Evolutionary conservation across 2,888 invertebrate genomes (phyloP), one percentile per base, ranked within the genome.

Genomic region (Eledone cirrhosa): DNA sequence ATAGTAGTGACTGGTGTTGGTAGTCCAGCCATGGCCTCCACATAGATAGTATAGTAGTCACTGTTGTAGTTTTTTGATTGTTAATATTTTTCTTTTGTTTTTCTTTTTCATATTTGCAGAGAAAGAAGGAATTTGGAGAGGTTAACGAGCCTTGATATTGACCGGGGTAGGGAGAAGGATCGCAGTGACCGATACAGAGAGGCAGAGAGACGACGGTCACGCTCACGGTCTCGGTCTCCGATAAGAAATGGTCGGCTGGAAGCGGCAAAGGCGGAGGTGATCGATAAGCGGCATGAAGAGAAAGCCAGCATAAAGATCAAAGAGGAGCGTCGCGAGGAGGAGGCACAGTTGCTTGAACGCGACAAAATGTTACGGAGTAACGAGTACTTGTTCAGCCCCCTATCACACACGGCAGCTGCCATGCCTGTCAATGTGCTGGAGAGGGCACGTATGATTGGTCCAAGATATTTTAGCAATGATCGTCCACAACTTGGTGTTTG

Each of bases 221-320:
- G 87, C 16, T 85, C 87, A 53, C 77, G 88, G 78, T 88, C 88
- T 76, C 79, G 87, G 31, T 88, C 87, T 41, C 88, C 87, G 1
- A 81, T 87, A 77, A 82, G 87, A 69, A 87, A 87, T 81, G 87
- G 87, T 13, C 82, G 87, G 31, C 77, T 86, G 53, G 87, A 87
- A 78, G 82, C 83, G 48, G 79, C 79, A 48, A 88, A 88, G 79
- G 81, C 84, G 7, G 87, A 87, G 47, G 69, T 82, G 31, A 83
- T 83, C 74, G 85, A 86, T 53, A 80, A 85, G 27, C 82, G 85
- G n/a, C 80, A 80, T 72, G 85, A 86, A 0, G 86, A 87, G 22
- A 83, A 82, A 69, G 77, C 79, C 80, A 76, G 80, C 53, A 75
- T 86, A 41, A 87, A 86, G 81, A 80, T 87, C 48, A 88, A 88